Conservation (phyloP, 1,140 invertebrate species). For the Chymomyza costata region DNA sequence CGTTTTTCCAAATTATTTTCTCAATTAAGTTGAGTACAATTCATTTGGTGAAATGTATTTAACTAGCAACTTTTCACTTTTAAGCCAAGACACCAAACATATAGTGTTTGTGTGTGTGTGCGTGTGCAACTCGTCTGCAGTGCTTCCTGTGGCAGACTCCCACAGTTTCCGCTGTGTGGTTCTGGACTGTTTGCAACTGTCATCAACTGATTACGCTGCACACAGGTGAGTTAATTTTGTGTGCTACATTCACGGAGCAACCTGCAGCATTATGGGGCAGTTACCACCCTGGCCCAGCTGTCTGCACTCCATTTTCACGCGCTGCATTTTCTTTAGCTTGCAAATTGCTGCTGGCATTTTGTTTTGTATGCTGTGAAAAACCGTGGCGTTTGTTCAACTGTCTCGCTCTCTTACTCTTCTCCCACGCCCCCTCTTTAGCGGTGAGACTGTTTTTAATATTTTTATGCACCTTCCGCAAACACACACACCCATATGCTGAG, state of each 20-base stretch:
- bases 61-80: too few species aligned
- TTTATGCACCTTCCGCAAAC: constrained; percentile 47
- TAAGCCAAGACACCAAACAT: too few species aligned
- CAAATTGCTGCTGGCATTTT: not conserved
- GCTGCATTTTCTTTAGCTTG: not conserved
- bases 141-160: not conserved
- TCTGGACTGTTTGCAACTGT: not conserved
- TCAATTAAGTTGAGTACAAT: too few species aligned
- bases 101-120: too few species aligned
- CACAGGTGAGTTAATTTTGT: constrained; percentile 1
- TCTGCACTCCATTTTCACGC: not conserved
- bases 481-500: not conserved
- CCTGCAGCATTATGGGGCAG: too few species aligned
- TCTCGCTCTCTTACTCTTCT: not conserved
- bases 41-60: too few species aligned
- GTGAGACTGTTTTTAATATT: constrained; percentile 56
- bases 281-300: not conserved
- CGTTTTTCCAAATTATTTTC: too few species aligned
- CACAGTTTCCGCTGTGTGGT: not conserved
- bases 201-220: constrained; percentile 1
- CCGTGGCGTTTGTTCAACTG: too few species aligned
- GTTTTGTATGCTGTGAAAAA: too few species aligned
- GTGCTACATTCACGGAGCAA: not conserved
- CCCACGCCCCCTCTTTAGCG: constrained; percentile 4
- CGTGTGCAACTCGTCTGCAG: too few species aligned